Evolutionary conservation across 2,888 invertebrate genomes (phyloP), one percentile per base, ranked within the genome.

Genomic region (Platypus cylindrus): DNA sequence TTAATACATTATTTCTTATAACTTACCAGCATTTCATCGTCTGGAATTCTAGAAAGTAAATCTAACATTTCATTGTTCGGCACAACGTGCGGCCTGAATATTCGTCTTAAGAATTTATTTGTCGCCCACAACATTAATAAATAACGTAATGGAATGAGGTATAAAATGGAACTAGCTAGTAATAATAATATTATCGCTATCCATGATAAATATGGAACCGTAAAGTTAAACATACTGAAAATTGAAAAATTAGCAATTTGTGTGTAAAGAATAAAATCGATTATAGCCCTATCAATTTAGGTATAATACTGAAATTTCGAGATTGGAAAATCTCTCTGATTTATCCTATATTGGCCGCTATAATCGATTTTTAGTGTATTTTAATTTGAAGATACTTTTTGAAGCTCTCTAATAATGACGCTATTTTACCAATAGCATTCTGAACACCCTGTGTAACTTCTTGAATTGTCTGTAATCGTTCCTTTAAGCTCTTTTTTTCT

Each of bases 371-470:
- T 20, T 8, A 7, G 22, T 8, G 7, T 8, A 20, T 26, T 26
- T 12, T 30, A 63, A 71, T 64, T n/a, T n/a, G n/a, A n/a, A n/a
- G n/a, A n/a, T 68, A 94, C 93, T 97, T 97, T 68, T 90, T 90
- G 35, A 93, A 77, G 55, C 84, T 77, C 65, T 97, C 95, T 45
- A 89, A 83, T 39, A 95, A 66, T n/a, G 90, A 85, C 5, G 94
- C 94, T 41, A 94, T 75, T 55, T 82, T 86, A 15, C 95, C 95
- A 38, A 97, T 84, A 1, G 86, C 83, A 53, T 95, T 93, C 62
- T 98, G 97, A 3, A 98, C 93, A 36, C 86, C 85, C 54, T 91
- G 85, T 12, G 95, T 93, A 3, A 95, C 94, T 63, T 98, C 97
- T 60, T 97, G 95, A 48, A 97, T 90, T 2, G 91, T 86, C 62